Evolutionary conservation across 2,797 vertebrate species (phyloP).

Genomic region (Epinephelus malabaricus): DNA sequence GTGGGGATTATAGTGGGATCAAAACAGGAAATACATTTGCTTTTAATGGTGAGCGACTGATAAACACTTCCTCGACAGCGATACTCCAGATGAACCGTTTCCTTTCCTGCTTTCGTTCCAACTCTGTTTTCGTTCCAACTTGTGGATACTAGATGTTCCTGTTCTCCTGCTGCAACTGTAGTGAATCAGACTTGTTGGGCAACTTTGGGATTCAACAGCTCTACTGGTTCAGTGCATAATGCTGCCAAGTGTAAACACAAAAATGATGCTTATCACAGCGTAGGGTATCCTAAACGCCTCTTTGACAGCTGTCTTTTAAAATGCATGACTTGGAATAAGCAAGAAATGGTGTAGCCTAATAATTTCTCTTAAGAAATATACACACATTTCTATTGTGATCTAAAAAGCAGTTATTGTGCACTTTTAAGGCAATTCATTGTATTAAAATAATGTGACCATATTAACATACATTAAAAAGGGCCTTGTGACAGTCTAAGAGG

Average conservation of each 20-base stretch:
- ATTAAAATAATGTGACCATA: constrained; percentile 32
- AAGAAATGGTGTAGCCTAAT: not conserved
- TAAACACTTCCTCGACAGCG: constrained; percentile 37
- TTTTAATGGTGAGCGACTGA: constrained; percentile 57
- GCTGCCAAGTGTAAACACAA: constrained; percentile 43
- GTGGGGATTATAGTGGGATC: constrained; percentile 51
- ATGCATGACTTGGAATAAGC: not conserved
- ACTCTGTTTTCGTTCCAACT: constrained; percentile 26
- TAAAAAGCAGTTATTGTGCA: not conserved
- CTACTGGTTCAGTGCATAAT: constrained; percentile 5
- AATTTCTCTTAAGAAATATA: not conserved
- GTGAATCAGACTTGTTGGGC: constrained; percentile 53
- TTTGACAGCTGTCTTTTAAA: not conserved
- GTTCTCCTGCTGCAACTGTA: constrained; percentile 26
- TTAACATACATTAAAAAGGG: constrained; percentile 55
- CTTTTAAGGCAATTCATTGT: constrained; percentile 1
- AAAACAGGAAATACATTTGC: constrained; percentile 73
- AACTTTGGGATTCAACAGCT: constrained; percentile 40
- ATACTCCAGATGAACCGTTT: constrained; percentile 36
- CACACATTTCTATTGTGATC: not conserved
- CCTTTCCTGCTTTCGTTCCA: not conserved
- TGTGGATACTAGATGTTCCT: constrained; percentile 47
- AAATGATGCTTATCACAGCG: not conserved
- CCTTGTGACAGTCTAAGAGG: constrained; percentile 67
- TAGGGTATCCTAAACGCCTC: not conserved